Evolutionary conservation across 2,888 invertebrate species (phyloP), one percentile per base, ranked within the genome.

Genomic region (Agonopterix heracliana): DNA sequence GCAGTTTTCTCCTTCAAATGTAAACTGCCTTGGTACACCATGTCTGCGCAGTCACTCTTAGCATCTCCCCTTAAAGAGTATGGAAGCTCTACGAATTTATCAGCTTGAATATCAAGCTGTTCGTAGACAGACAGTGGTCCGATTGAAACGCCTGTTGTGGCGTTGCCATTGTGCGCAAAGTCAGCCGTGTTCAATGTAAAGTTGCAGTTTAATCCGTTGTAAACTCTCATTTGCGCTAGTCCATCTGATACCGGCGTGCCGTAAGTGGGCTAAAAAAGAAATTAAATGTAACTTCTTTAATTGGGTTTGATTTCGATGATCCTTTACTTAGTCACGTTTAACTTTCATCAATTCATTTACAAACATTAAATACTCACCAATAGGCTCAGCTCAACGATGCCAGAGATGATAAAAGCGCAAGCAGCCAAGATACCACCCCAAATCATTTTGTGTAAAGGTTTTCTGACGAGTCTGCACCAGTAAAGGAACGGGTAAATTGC

Each of bases 401-500:
- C 98, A 1, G 98, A 97, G 34, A 96, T 87, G n/a, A 95, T 81
- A 71, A 99, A 99, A 0, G 99, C 93, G 0, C 92, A 51, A 0
- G 95, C 94, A 0, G 97, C 96, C 1, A 99, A 73, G 13, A 96
- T 67, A 41, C 98, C 98, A 5, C 99, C 99, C 64, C 93, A 90
- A 0, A 94, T 92, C 87, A 99, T 93, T 74, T 96, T 94, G 68
- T 96, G 95, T 47, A 98, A 82, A 0, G 98, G 97, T 48, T 94
- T 94, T 48, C 89, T 90, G 17, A 95, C 78, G 0, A 95, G 66
- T 48, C 89, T 90, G 50, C 94, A 88, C 79, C 93, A 93, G 1
- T 89, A 90, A 48, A 97, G 76, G 0, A 93, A 70, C 0, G 98
- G 98, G 76, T 98, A 98, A 49, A 98, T 89, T 2, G 86, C 86